These are phyloP conservation scores for Ictidomys tridecemlineatus DNA, from an alignment of 2,113 vertebrate genomes.

Conservation along the genomic window DNA sequence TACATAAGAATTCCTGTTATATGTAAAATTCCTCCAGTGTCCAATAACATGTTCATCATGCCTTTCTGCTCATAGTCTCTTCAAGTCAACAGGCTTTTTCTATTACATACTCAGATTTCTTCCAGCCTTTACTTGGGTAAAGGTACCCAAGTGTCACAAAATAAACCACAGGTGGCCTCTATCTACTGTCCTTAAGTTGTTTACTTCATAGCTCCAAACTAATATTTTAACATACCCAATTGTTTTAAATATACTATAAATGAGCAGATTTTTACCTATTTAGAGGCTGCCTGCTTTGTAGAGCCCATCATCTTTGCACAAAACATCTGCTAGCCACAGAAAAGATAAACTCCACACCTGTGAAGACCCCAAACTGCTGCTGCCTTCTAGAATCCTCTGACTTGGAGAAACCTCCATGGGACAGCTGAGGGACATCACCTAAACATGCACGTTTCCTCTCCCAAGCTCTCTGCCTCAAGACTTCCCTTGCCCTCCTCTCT, in stretches of 20 bases:
- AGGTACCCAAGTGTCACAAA: not conserved
- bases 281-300: not conserved
- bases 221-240: conserved; percentile 10
- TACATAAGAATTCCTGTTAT: conserved; percentile 17
- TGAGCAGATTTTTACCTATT: not conserved
- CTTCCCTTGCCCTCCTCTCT: not conserved
- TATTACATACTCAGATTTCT: not conserved
- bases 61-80: not conserved
- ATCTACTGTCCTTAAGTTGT: not conserved
- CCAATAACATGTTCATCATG: not conserved
- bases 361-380: not conserved
- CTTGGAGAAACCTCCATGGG: not conserved
- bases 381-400: not conserved
- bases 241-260: conserved; percentile 7
- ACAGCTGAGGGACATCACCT: not conserved
- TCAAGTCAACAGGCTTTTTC: not conserved
- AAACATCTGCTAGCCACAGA: not conserved
- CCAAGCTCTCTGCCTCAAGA: not conserved
- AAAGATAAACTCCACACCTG: not conserved
- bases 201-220: conserved; percentile 6
- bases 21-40: conserved; percentile 11
- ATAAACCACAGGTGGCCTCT: not conserved
- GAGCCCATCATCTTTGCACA: not conserved
- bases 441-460: not conserved
- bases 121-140: not conserved